These are phyloP conservation scores for Orientallactaga bullata DNA, from an alignment of 2,113 vertebrate genomes.

Conservation along the genomic window DNA sequence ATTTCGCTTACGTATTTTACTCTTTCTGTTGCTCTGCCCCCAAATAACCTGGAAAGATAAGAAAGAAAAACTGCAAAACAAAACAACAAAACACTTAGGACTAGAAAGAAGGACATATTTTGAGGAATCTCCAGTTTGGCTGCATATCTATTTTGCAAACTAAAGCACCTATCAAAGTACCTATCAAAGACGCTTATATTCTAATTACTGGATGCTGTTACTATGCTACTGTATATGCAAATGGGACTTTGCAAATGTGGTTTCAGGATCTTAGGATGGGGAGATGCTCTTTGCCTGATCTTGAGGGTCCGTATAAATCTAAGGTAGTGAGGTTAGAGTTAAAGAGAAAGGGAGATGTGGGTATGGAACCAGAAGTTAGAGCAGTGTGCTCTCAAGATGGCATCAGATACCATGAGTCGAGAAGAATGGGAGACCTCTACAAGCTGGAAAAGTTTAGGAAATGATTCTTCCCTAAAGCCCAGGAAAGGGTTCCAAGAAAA, in stretches of 20 bases:
- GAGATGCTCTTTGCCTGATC: background rate
- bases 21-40: background rate
- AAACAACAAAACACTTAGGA: no score
- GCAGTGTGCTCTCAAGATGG: background rate
- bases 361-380: background rate
- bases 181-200: background rate
- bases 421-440: background rate
- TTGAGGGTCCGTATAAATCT: background rate
- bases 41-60: constrained; percentile 5
- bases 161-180: background rate
- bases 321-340: background rate
- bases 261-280: background rate
- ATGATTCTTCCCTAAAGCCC: background rate
- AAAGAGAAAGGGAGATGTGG: background rate
- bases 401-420: background rate
- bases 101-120: background rate
- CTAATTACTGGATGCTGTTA: background rate
- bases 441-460: background rate
- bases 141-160: constrained; percentile 1
- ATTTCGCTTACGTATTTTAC: background rate
- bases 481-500: background rate
- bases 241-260: background rate
- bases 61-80: background rate
- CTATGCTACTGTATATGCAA: background rate
- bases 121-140: background rate